phyloP scores from a whole-genome alignment of 2,797 vertebrate species.

The Rhabdophis nuchalis region DNA sequence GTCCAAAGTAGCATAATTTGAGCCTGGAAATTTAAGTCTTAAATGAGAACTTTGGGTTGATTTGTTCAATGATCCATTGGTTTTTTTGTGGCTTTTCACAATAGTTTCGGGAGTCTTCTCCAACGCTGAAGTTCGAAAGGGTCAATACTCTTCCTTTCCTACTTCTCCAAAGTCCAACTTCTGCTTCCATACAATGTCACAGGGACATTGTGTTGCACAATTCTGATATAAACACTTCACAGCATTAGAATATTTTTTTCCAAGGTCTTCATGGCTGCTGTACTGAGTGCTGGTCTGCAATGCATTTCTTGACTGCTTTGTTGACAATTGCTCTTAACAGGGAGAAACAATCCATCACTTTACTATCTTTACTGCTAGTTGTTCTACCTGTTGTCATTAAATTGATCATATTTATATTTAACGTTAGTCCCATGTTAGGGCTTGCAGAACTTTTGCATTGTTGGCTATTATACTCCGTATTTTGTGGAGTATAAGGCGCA shows the following conservation, averaged over 20 bases:
- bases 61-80: not conserved
- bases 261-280: not conserved
- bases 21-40: not conserved
- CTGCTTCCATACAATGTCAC: not conserved
- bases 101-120: not conserved
- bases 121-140: not conserved
- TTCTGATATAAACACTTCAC: not conserved
- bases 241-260: not conserved
- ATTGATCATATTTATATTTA: not conserved
- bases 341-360: not conserved
- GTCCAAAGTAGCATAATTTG: not conserved
- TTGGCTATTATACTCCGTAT: not conserved
- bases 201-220: not conserved
- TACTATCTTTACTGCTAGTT: not conserved
- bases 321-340: not conserved
- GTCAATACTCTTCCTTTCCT: not conserved
- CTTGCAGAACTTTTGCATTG: not conserved
- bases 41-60: not conserved
- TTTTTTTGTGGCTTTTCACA: not conserved
- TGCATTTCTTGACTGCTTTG: not conserved
- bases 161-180: not conserved
- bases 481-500: too few relatives aligned
- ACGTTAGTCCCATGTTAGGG: not conserved
- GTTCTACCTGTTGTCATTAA: not conserved
- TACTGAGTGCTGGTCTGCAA: not conserved